Base-by-base conservation (phyloP, 30 jellyfish, hydroid and myxozoan species). In the Aurelia coerulea region DNA sequence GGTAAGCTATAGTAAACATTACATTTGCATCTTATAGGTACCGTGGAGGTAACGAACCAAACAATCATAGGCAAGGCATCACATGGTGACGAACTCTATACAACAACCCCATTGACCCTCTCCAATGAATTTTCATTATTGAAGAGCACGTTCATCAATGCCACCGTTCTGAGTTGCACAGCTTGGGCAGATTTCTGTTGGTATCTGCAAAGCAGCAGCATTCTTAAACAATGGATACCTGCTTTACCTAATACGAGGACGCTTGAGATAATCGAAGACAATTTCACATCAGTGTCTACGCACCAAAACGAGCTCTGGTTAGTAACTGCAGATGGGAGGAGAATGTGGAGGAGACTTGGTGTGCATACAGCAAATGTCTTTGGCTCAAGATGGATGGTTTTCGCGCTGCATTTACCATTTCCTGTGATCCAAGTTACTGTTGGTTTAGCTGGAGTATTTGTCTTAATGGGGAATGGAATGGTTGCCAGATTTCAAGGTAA, bases 281-380 rank as follows among this genome's bases (percentile, higher is more conserved):
- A 29, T n/a, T 73, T 73, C 1, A 16, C 29, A 10, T 73, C 84
- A 29, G 37, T 73, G 42, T 42, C 84, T 10, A 73, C 37, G 2
- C 69, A 73, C 37, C 68, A 73, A 53, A 73, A 46, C 37, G 84
- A 73, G n/a, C 46, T 73, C 58, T 73, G 73, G 84, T 33, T 73
- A 1, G 23, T 73, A 7, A 49, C 69, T 34, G 69, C 68, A 7
- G 84, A 73, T 54, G 84, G 84, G 15, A 17, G 17, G 31, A 73
- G 42, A 17, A 66, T 68, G 34, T 73, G 84, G 84, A 73, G 84
- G 46, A 46, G 84, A 54, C 84, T 73, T 73, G 84, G 84, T 41
- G 70, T 73, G 51, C 32, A 66, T 37, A 16, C 17, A 34, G 68
- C 12, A 49, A 51, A 41, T 51, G 54, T 66, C 6, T 2, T 49